phyloP scores from a whole-genome alignment of 2,113 vertebrate genomes.

The Girardinichthys multiradiatus region DNA sequence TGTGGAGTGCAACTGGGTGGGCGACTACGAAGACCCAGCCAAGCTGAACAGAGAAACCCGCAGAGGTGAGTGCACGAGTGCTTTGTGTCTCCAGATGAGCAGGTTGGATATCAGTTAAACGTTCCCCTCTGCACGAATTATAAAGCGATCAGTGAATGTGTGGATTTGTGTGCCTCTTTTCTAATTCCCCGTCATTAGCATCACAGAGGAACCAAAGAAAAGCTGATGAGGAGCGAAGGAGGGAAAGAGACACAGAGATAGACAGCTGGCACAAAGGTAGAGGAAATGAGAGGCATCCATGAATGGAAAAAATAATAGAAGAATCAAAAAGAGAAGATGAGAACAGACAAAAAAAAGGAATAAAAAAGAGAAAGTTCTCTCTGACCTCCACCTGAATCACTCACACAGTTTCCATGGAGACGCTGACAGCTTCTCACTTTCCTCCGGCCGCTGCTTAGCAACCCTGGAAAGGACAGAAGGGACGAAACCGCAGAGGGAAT shows the following conservation, averaged over 20 bases:
- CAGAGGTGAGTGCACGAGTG: constrained; percentile 93
- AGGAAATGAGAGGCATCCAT: constrained; percentile 53
- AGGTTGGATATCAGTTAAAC: constrained; percentile 59
- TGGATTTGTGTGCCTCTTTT: constrained; percentile 50
- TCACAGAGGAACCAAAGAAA: constrained; percentile 44
- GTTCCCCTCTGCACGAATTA: constrained; percentile 55
- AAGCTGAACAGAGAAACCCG: constrained; percentile 95
- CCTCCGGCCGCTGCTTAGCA: constrained; percentile 78
- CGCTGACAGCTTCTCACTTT: constrained; percentile 75
- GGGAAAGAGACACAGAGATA: not conserved
- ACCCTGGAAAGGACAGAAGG: constrained; percentile 64
- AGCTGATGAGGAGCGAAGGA: constrained; percentile 11
- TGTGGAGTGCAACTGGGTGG: constrained; percentile 98
- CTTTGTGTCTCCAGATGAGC: constrained; percentile 40
- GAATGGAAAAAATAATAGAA: constrained; percentile 30
- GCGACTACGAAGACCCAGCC: constrained; percentile 96
- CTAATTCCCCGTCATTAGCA: constrained; percentile 64
- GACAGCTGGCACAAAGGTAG: constrained; percentile 32
- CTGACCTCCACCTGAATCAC: constrained; percentile 77
- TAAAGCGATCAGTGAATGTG: constrained; percentile 46
- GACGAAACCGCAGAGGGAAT: constrained; percentile 22
- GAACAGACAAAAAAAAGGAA: constrained; percentile 28
- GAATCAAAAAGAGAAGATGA: constrained; percentile 14
- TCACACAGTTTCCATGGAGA: constrained; percentile 80
- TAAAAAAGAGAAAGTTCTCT: constrained; percentile 55